Conservation (phyloP, 2,888 invertebrate species). For the Litoditis marina region DNA sequence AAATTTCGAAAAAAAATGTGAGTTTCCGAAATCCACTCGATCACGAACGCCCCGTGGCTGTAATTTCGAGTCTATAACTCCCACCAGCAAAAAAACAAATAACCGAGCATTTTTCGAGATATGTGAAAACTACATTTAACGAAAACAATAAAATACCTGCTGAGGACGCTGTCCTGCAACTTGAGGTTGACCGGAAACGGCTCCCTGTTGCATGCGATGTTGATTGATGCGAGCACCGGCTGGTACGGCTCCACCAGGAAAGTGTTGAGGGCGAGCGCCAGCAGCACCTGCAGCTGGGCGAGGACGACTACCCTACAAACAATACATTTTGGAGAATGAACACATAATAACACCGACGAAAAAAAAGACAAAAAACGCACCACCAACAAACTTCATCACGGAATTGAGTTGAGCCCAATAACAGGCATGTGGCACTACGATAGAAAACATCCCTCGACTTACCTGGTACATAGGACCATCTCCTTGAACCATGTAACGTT, state of each 20-base stretch:
- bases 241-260: constrained; percentile 8
- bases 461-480: constrained; percentile 16
- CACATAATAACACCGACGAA: no score
- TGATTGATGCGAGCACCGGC: constrained; percentile 16
- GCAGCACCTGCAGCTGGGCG: constrained; percentile 19
- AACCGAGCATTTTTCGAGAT: neutral
- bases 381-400: no score
- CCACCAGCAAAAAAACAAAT: no score
- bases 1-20: no score
- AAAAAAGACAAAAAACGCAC: no score
- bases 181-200: constrained; percentile 18
- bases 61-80: no score
- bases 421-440: no score
- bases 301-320: constrained; percentile 13
- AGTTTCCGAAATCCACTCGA: no score
- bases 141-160: neutral
- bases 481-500: constrained; percentile 14
- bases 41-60: no score
- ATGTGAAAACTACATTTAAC: no score
- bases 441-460: no score
- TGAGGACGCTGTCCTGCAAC: constrained; percentile 15
- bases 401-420: no score
- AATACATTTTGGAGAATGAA: neutral
- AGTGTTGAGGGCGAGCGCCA: constrained; percentile 27
- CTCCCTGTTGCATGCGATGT: constrained; percentile 21